A percentile compares a stretch with the other conserved stretches of the same genome.
Conservation (phyloP, 2,113 vertebrate species). For the Sapajus apella region DNA sequence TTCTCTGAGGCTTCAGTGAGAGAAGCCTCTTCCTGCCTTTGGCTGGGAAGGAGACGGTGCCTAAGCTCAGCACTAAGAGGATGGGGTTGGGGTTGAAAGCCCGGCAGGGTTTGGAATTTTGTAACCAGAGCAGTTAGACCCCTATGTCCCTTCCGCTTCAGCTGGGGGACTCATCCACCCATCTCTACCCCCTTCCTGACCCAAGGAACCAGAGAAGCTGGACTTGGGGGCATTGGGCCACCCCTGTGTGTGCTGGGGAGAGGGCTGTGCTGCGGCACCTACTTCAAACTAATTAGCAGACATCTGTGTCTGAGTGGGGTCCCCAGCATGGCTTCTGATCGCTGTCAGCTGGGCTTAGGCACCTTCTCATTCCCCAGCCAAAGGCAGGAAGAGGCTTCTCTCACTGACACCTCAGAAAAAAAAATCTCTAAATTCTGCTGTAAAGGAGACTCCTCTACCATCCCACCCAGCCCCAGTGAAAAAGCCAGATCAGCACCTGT, state of each 20-base stretch:
- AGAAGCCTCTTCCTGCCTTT: background rate
- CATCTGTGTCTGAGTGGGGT: background rate
- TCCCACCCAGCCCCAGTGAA: background rate
- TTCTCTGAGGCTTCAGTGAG: background rate
- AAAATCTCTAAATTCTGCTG: background rate
- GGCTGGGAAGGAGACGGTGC: background rate
- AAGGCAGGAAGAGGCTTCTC: background rate
- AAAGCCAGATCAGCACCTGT: background rate
- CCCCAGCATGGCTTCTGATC: background rate
- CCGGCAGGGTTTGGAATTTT: background rate
- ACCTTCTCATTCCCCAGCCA: background rate
- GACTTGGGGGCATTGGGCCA: background rate
- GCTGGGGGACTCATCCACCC: too few relatives aligned
- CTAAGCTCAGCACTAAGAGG: background rate
- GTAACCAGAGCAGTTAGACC: background rate
- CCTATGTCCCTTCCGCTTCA: background rate
- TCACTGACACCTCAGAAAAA: background rate
- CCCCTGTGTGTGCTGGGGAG: background rate
- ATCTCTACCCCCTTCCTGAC: background rate
- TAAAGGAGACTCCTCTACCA: background rate
- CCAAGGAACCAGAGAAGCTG: background rate
- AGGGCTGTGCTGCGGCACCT: background rate
- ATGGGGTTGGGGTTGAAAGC: background rate
- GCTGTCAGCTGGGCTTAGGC: background rate
- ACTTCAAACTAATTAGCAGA: background rate